These are phyloP conservation scores for Cathartes aura DNA, from an alignment of 2,113 vertebrate species.

Conservation along the genomic window DNA sequence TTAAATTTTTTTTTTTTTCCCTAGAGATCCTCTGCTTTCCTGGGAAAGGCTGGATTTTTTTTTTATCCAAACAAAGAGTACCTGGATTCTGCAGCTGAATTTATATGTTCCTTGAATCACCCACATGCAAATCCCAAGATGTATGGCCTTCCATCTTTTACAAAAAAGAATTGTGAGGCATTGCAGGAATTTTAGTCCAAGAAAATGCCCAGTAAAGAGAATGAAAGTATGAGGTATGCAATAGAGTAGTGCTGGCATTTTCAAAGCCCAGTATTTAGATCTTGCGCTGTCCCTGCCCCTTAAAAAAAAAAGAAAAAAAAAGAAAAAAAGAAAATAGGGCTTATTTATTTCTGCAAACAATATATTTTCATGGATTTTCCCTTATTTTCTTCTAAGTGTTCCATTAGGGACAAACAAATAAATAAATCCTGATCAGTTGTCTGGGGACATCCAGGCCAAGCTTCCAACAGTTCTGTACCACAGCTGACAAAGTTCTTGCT, in stretches of 20 bases:
- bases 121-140: background rate
- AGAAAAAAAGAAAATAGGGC: background rate
- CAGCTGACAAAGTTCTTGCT: background rate
- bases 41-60: background rate
- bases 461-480: background rate
- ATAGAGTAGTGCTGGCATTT: background rate
- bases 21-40: background rate
- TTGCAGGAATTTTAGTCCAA: background rate
- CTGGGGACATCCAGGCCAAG: background rate
- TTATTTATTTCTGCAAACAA: background rate
- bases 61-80: background rate
- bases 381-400: background rate
- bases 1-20: background rate
- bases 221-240: background rate
- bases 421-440: background rate
- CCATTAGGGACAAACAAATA: background rate
- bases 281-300: accelerated
- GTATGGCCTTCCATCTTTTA: accelerated
- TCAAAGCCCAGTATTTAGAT: background rate
- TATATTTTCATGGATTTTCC: background rate
- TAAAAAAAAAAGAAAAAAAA: too few relatives aligned
- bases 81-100: background rate
- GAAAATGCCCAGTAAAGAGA: background rate
- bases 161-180: background rate
- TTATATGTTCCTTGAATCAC: background rate